Base-by-base conservation (phyloP, 2,888 invertebrate genomes). In the Nebria brevicollis region DNA sequence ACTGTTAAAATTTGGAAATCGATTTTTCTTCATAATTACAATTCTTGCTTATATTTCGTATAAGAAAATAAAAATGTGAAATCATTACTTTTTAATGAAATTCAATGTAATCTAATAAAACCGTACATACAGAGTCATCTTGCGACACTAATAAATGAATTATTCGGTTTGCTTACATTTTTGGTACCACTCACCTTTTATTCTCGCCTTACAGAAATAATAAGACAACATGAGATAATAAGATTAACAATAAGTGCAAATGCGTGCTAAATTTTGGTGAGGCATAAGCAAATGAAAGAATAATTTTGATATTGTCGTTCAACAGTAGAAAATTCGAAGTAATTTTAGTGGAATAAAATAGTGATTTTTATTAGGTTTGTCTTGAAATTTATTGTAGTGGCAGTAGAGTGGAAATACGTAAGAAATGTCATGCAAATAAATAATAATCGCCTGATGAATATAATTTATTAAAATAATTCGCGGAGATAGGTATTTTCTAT, bases 401-500 rank as follows among this genome's bases (percentile, higher is more conserved):
- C 70, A 70, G 15, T 25, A 70, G 5, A 34, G 34, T 66, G 1
- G n/a, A 66, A 34, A 26, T 15, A 34, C 25, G 34, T 34, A 34
- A 26, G 70, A 70, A 70, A 70, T 70, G 70, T 70, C 70, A 70
- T 70, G 70, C 34, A 34, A 70, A 34, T 11, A 70, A 70, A 34
- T 70, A 70, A 70, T 26, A 26, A 26, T 70, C 70, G 25, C 70
- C 70, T 70, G 70, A 70, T 70, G 70, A 70, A 26, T 70, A 25
- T 34, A 15, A 20, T 25, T 34, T 6, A 6, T 70, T 15, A 25
- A 70, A 70, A 1, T 34, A 26, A 70, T 70, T 70, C 25, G 20
- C 25, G 8, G 26, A 70, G 25, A 25, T 26, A 70, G 54, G 54
- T 54, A 54, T 54, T 25, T 70, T 7, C 4, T 11, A 5, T 20